phyloP scores from a whole-genome alignment of 2,888 invertebrate species.

The Scaptomyza tumidula region DNA sequence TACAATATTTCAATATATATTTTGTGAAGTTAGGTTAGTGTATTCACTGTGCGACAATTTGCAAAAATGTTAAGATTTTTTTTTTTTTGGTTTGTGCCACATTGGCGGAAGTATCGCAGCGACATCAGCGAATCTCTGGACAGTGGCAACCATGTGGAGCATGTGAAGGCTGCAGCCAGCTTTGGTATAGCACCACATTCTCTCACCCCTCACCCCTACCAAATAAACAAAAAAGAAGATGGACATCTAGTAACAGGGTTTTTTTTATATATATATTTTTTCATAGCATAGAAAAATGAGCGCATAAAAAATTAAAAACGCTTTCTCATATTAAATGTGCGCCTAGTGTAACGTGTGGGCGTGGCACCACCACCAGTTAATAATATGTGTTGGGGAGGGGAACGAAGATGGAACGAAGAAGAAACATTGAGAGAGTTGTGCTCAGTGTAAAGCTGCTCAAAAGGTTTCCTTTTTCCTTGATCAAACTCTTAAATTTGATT shows the following conservation, averaged over 20 bases:
- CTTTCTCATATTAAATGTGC: slow-evolving; percentile 78
- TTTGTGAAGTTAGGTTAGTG: background rate
- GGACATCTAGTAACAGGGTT: slow-evolving; percentile 24
- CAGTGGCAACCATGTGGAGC: slow-evolving; percentile 48
- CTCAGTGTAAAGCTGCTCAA: no score
- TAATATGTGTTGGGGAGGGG: slow-evolving; percentile 38
- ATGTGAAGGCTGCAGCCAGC: slow-evolving; percentile 34
- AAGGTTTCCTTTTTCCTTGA: no score
- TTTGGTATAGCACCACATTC: slow-evolving; percentile 20
- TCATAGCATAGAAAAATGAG: slow-evolving; percentile 59
- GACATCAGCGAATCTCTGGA: slow-evolving; percentile 67
- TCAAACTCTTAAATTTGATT: no score
- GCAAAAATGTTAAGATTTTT: background rate
- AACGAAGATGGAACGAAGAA: background rate
- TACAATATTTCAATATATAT: no score
- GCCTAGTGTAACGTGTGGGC: slow-evolving; percentile 51
- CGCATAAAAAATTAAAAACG: slow-evolving; percentile 77
- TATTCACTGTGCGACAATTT: slow-evolving; percentile 11
- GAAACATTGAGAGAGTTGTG: background rate
- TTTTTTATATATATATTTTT: slow-evolving; percentile 17
- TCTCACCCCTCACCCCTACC: background rate
- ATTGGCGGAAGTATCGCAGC: slow-evolving; percentile 76
- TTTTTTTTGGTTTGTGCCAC: slow-evolving; percentile 56
- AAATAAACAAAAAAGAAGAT: slow-evolving; percentile 18
- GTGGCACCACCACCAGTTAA: slow-evolving; percentile 54